Percentiles rank a stretch among this genome's conserved stretches.
Conservation (phyloP, 2,113 vertebrate genomes). For the Rhinoderma darwinii region DNA sequence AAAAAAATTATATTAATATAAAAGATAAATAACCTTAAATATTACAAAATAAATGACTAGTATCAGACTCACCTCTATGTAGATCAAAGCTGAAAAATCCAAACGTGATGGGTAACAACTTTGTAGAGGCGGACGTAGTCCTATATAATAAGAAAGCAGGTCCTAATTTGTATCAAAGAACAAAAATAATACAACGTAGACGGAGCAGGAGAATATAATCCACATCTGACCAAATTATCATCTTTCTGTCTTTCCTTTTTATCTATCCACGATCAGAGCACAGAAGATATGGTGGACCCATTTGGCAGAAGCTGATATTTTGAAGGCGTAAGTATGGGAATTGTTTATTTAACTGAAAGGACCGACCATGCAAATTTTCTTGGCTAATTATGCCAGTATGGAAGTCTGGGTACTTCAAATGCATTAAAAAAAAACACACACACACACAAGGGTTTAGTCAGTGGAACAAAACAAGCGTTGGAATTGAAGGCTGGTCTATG, state of each 20-base stretch:
- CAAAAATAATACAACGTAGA: background rate
- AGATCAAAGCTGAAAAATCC: background rate
- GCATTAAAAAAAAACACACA: constrained; percentile 51
- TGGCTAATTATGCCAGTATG: constrained; percentile 55
- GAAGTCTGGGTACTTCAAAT: constrained; percentile 56
- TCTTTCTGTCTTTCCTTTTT: background rate
- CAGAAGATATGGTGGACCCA: constrained; percentile 12
- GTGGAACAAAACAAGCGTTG: constrained; percentile 57
- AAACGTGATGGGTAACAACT: background rate
- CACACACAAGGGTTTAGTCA: constrained; percentile 45
- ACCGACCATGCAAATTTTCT: constrained; percentile 51
- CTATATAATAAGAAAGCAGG: background rate
- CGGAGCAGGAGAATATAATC: background rate
- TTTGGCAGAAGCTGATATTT: constrained; percentile 48
- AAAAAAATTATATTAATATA: constrained; percentile 46
- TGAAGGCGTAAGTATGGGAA: constrained; percentile 55
- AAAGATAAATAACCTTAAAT: constrained; percentile 65
- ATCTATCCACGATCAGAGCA: background rate
- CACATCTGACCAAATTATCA: background rate
- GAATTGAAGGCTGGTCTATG: constrained; percentile 51
- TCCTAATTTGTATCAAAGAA: background rate
- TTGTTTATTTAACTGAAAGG: constrained; percentile 54
- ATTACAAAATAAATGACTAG: background rate
- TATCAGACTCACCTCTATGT: background rate
- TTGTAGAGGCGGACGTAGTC: background rate